Base-by-base conservation (phyloP, 2,797 vertebrate species). In the Taenioides sp. region DNA sequence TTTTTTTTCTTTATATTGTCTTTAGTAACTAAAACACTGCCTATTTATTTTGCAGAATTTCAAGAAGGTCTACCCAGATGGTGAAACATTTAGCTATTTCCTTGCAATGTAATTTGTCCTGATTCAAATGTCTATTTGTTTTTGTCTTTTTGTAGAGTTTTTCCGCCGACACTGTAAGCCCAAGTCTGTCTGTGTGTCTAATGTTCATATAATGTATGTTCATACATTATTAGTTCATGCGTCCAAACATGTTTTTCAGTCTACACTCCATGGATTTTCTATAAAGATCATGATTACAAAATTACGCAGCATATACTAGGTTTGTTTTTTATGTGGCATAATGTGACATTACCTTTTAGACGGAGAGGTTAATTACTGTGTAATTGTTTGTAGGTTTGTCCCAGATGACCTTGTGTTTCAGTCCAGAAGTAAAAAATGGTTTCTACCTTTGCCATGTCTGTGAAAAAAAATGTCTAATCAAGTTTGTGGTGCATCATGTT, bases 381-480 rank as follows among this genome's bases (percentile, higher is more conserved):
- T 52, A 10, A 20, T 20, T 77, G 11, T 25, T 65, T 77, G 11
- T 70, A 93, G 92, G 91, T 22, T 57, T 88, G 72, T 84, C 81
- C 59, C 34, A 83, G 54, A 20, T 91, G 71, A 89, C 87, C 0
- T 0, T 87, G 11, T 92, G 89, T 76, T 79, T 88, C 23, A 76
- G 69, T 63, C 4, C 14, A 52, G 9, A n/a, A 0, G 0, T 0
- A 1, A 0, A 0, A 0, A 0, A 0, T 0, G 0, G 0, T 12
- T 87, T 88, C 60, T 93, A 91, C 75, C 74, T 93, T 34, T 93
- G 92, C 72, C 92, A 91, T 11, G 6, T 70, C 62, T 93, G 92
- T 76, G 79, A 80, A 49, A 55, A 82, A 17, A 78, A 16, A 4
- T 54, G 61, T 72, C 1, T 0, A 1, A 0, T 23, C 16, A 0